Evolutionary conservation across 53 echinoderm and acorn worm species (phyloP).

Genomic region (Luidia sarsii): DNA sequence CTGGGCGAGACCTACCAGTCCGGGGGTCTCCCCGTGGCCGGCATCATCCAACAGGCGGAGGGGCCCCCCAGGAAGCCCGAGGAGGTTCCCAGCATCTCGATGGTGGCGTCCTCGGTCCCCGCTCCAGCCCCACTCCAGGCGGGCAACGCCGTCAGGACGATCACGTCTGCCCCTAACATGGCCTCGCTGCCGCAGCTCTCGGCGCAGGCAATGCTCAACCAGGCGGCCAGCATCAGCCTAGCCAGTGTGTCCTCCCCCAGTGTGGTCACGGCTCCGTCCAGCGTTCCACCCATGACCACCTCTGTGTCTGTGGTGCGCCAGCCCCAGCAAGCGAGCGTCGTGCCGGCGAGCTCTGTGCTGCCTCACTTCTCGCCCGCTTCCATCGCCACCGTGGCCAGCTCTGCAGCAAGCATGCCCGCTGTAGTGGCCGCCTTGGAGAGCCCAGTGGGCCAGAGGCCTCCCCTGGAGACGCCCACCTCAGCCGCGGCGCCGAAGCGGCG

Average conservation of each 20-base stretch:
- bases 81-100: conserved; percentile 22
- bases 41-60: conserved; percentile 32
- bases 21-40: conserved; percentile 34
- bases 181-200: neutral
- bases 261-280: conserved; percentile 2
- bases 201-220: neutral
- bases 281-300: conserved; percentile 3
- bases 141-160: conserved; percentile 31
- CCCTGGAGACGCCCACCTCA: conserved; percentile 12
- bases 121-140: conserved; percentile 8
- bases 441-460: conserved; percentile 22
- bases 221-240: neutral
- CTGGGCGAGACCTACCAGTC: conserved; percentile 57
- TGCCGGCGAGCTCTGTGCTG: conserved; percentile 6
- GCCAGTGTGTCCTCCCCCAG: conserved; percentile 3
- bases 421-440: conserved; percentile 81
- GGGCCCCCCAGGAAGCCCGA: conserved; percentile 48
- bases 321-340: neutral
- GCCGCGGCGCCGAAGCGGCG: conserved; percentile 19
- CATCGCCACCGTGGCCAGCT: conserved; percentile 24
- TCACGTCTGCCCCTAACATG: conserved; percentile 3
- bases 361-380: conserved; percentile 30
- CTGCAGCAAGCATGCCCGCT: conserved; percentile 83
- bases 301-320: conserved; percentile 11
- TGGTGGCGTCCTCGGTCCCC: conserved; percentile 39